A percentile compares a stretch with the other conserved stretches of the same genome.
Evolutionary conservation across 2,888 invertebrate species (phyloP).

Genomic region (Ichneumon xanthorius): DNA sequence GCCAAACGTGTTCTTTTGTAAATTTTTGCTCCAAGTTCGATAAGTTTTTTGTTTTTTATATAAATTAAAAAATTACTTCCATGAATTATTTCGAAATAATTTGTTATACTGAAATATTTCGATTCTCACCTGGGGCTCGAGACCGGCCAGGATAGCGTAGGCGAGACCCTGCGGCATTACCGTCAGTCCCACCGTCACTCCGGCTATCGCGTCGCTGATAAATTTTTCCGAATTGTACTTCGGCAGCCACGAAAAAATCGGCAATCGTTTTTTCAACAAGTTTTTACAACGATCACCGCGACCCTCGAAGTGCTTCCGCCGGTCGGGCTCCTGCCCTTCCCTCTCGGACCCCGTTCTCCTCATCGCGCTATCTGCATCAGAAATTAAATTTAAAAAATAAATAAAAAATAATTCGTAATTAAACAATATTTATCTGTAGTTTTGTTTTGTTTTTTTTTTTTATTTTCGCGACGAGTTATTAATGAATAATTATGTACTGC

Average conservation of each 20-base stretch:
- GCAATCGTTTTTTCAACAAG: slow-evolving; percentile 86
- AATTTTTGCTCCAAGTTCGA: too few relatives aligned
- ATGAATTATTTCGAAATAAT: slow-evolving; percentile 7
- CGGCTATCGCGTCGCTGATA: slow-evolving; percentile 94
- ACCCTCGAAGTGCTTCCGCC: slow-evolving; percentile 14
- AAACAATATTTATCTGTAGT: too few relatives aligned
- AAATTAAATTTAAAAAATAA: too few relatives aligned
- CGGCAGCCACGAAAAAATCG: slow-evolving; percentile 91
- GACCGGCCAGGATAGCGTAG: slow-evolving; percentile 95
- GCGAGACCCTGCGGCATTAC: slow-evolving; percentile 97
- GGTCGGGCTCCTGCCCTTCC: not conserved
- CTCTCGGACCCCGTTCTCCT: slow-evolving; percentile 8
- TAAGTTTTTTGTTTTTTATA: too few relatives aligned
- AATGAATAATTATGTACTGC: not conserved
- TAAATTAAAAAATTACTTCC: too few relatives aligned
- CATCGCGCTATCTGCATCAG: slow-evolving; percentile 2
- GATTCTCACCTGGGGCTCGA: slow-evolving; percentile 91
- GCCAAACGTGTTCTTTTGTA: too few relatives aligned
- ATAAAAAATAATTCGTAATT: too few relatives aligned
- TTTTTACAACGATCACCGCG: slow-evolving; percentile 52
- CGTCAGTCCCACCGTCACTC: slow-evolving; percentile 96
- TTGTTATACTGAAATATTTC: not conserved
- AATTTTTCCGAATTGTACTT: slow-evolving; percentile 91
- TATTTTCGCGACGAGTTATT: not conserved
- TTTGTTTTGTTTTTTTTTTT: too few relatives aligned